Conservation (phyloP, 2,888 invertebrate genomes). For the Drosophila koepferae region DNA sequence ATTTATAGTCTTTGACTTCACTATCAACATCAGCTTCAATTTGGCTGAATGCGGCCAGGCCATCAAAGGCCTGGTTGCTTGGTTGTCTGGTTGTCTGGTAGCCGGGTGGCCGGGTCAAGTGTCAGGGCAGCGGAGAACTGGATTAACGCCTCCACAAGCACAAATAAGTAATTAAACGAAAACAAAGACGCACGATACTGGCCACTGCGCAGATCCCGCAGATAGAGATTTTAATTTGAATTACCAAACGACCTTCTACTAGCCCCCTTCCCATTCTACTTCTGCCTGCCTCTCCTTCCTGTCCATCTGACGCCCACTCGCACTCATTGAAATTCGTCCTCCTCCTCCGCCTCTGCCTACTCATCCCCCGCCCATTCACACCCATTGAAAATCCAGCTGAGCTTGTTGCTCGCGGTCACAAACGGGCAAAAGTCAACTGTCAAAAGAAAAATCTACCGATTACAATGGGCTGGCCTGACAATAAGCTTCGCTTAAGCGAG, state of each 20-base stretch:
- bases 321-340: neutral
- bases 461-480: neutral
- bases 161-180: slow-evolving; percentile 32
- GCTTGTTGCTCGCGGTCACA: neutral
- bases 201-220: slow-evolving; percentile 1
- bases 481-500: neutral
- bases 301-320: too few relatives aligned
- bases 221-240: neutral
- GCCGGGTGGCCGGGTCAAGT: slow-evolving; percentile 6
- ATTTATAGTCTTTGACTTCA: slow-evolving; percentile 49
- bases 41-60: neutral
- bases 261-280: neutral
- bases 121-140: slow-evolving; percentile 22
- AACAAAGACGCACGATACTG: slow-evolving; percentile 14
- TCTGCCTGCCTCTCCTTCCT: neutral
- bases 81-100: too few relatives aligned
- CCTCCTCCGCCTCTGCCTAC: too few relatives aligned
- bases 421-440: neutral
- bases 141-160: slow-evolving; percentile 33
- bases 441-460: slow-evolving; percentile 5
- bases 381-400: neutral
- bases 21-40: slow-evolving; percentile 21
- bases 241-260: neutral
- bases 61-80: neutral
- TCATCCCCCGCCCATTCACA: too few relatives aligned